Evolutionary conservation across 2,797 vertebrate species (phyloP), one percentile per base, ranked within the genome.

Genomic region (Anomalospiza imberbis): DNA sequence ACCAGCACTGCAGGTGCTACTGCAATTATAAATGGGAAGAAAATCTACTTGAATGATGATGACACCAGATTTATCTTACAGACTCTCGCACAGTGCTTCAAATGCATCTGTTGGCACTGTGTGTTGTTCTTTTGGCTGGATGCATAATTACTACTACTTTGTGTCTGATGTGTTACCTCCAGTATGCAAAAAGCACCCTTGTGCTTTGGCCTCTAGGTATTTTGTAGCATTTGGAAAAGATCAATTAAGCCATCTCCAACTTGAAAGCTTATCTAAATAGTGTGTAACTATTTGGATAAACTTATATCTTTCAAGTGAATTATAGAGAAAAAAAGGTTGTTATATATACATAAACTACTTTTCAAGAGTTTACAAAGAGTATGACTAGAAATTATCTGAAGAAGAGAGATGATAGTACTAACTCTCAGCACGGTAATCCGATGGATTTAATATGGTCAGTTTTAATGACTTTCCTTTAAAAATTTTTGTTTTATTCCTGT

Each of bases 151-250:
- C 22, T 63, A 1, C 45, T 48, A 8, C 45, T 65, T 50, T 38
- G 22, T 87, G 45, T 36, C 40, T 89, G 60, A 36, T 12, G 1
- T 73, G 6, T 17, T 68, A 4, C 10, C 26, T 78, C n/a, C 24
- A 12, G 2, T 20, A 13, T 29, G 57, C 32, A 60, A 31, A 77
- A 63, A 18, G 1, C 12, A 22, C 1, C 1, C 1, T 0, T 21
- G 12, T 68, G 4, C 31, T 81, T 17, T 66, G 51, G 20, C 28
- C n/a, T 79, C 11, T 32, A 7, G 47, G 26, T 55, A 24, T 74
- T 67, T 7, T 50, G n/a, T 32, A 71, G 32, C 32, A 63, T 26
- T 36, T 85, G 26, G 12, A 57, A 76, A 74, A 79, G 21, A 18
- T 22, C 5, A 28, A 7, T 62, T 73, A 66, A 62, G 17, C 24